These are phyloP conservation scores for Drosophila saltans DNA, from an alignment of 1,140 invertebrate genomes.

Conservation along the genomic window DNA sequence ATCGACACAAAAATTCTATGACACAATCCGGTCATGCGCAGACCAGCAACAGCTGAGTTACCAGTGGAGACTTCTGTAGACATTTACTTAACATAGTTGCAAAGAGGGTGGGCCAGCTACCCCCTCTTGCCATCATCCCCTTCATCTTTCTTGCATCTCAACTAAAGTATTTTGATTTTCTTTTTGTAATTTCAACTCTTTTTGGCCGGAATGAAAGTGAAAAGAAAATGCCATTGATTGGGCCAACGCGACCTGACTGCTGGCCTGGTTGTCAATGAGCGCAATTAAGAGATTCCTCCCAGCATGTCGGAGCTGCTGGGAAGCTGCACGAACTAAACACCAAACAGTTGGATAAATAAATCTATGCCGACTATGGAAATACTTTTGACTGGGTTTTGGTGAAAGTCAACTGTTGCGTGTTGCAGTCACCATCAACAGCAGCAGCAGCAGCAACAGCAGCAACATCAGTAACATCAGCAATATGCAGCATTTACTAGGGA, in stretches of 20 bases:
- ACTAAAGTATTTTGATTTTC: conserved; percentile 37
- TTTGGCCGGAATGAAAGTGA: conserved; percentile 60
- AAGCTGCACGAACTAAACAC: conserved; percentile 50
- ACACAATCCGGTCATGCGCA: conserved; percentile 82
- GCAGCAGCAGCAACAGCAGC: not conserved
- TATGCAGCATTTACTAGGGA: not conserved
- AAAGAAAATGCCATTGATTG: conserved; percentile 62
- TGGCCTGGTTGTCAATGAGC: conserved; percentile 49
- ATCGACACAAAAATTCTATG: conserved; percentile 46
- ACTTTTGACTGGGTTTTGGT: conserved; percentile 48
- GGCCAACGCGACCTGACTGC: not conserved
- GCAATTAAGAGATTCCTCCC: conserved; percentile 60
- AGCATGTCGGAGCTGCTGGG: conserved; percentile 38
- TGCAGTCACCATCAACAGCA: conserved; percentile 41
- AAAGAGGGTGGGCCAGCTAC: not conserved
- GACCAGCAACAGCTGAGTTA: conserved; percentile 60
- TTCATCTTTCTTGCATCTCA: not conserved
- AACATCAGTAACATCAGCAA: no score
- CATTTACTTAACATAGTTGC: conserved; percentile 5
- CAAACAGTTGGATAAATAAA: conserved; percentile 58
- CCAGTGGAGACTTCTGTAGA: conserved; percentile 51
- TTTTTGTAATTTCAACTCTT: conserved; percentile 44
- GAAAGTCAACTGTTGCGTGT: conserved; percentile 79
- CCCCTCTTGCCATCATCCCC: not conserved
- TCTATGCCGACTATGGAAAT: conserved; percentile 34